These are phyloP conservation scores for Coluber constrictor DNA, from an alignment of 2,797 vertebrate species.

Conservation along the genomic window DNA sequence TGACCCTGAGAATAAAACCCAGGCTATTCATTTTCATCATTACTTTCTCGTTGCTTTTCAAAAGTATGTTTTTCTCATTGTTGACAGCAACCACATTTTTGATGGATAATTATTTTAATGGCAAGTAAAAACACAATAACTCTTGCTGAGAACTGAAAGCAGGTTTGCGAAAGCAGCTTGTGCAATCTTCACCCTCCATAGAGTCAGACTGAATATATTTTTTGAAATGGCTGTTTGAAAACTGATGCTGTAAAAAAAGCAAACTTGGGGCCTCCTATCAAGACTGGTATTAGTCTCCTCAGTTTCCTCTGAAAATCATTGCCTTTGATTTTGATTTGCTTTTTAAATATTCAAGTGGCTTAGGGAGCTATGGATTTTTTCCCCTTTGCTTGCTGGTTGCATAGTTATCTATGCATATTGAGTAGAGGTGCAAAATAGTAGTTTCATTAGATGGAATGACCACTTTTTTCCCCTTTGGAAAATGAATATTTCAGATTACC, in stretches of 20 bases:
- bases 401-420: not conserved
- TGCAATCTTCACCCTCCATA: not conserved
- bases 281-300: not conserved
- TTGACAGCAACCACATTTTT: not conserved
- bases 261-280: not conserved
- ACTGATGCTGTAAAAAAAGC: not conserved
- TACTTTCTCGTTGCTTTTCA: not conserved
- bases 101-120: not conserved
- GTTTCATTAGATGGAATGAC: not conserved
- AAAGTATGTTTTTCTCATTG: constrained; percentile 1
- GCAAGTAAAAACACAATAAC: not conserved
- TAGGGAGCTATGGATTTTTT: not conserved
- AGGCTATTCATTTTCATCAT: constrained; percentile 11
- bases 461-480: not conserved
- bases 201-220: not conserved
- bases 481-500: not conserved
- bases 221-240: not conserved
- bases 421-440: not conserved
- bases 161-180: not conserved
- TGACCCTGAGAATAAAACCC: constrained; percentile 35
- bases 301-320: not conserved
- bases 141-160: not conserved
- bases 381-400: not conserved
- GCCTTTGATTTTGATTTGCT: not conserved
- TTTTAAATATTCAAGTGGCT: not conserved